Percentiles rank a stretch among this genome's conserved stretches.
These are phyloP conservation scores for Dynastes hyllus DNA, from an alignment of 2,888 invertebrate species.

Conservation along the genomic window DNA sequence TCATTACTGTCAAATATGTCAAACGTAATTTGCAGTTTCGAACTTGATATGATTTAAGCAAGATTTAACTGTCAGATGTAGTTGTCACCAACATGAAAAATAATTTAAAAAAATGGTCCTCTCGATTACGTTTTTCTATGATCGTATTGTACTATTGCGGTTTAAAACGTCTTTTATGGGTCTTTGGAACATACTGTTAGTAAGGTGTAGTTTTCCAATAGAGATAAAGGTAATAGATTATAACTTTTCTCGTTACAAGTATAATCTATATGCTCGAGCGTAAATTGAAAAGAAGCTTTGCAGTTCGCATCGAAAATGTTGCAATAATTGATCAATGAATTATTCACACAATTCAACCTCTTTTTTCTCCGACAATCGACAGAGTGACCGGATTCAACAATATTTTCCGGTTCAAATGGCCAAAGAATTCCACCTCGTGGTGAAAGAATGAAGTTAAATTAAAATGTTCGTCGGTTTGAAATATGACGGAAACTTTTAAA, in stretches of 20 bases:
- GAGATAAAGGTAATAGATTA: no score
- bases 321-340: conserved; percentile 9
- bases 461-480: conserved; percentile 60
- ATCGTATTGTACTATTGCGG: no score
- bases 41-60: no score
- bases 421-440: conserved; percentile 54
- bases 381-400: conserved; percentile 54
- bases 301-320: not conserved
- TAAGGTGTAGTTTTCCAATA: no score
- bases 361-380: conserved; percentile 26
- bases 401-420: conserved; percentile 61
- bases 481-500: conserved; percentile 65
- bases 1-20: no score
- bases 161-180: no score
- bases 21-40: no score
- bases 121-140: no score
- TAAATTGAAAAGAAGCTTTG: not conserved
- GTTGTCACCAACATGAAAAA: no score
- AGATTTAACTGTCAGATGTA: no score
- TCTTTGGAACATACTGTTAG: no score
- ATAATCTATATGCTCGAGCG: not conserved
- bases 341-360: conserved; percentile 3
- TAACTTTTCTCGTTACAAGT: not conserved
- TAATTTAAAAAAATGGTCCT: no score
- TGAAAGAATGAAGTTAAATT: conserved; percentile 62